Evolutionary conservation across 2,113 vertebrate genomes (phyloP).

Genomic region (Hippocampus zosterae): DNA sequence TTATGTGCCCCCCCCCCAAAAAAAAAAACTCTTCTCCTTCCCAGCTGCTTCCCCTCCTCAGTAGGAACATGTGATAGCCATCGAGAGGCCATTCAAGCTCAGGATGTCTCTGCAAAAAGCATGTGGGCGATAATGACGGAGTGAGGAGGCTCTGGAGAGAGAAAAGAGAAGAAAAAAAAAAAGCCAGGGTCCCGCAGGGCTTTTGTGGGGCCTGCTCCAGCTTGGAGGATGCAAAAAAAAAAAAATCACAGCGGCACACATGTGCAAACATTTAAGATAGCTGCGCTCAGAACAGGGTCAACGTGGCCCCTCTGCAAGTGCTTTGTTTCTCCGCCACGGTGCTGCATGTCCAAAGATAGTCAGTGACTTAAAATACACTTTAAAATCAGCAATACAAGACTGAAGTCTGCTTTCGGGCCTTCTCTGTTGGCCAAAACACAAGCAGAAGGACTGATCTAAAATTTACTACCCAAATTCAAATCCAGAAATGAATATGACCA

Average conservation of each 20-base stretch:
- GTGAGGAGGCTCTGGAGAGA: slow-evolving; percentile 25
- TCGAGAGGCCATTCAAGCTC: slow-evolving; percentile 63
- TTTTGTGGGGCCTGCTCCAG: slow-evolving; percentile 61
- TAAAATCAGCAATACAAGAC: neutral
- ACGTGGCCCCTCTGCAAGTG: slow-evolving; percentile 52
- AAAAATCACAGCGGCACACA: slow-evolving; percentile 61
- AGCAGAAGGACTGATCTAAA: neutral
- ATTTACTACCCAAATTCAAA: neutral
- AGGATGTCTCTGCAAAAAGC: slow-evolving; percentile 69
- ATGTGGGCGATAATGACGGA: slow-evolving; percentile 71
- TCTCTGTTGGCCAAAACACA: no score
- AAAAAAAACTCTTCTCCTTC: neutral
- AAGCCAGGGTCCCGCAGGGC: slow-evolving; percentile 52
- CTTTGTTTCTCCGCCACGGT: neutral
- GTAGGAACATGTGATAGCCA: slow-evolving; percentile 67
- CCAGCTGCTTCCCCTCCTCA: slow-evolving; percentile 45
- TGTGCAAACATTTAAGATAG: slow-evolving; percentile 74
- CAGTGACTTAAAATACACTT: neutral
- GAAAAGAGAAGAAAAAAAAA: slow-evolving; percentile 36
- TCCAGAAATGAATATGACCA: neutral
- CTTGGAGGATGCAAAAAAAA: slow-evolving; percentile 61
- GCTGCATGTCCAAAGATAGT: neutral
- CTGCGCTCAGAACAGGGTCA: slow-evolving; percentile 66
- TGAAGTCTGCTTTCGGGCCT: neutral
- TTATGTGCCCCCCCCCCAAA: neutral